phyloP scores from a whole-genome alignment of 2,113 vertebrate genomes.

The Ramphastos sulfuratus region DNA sequence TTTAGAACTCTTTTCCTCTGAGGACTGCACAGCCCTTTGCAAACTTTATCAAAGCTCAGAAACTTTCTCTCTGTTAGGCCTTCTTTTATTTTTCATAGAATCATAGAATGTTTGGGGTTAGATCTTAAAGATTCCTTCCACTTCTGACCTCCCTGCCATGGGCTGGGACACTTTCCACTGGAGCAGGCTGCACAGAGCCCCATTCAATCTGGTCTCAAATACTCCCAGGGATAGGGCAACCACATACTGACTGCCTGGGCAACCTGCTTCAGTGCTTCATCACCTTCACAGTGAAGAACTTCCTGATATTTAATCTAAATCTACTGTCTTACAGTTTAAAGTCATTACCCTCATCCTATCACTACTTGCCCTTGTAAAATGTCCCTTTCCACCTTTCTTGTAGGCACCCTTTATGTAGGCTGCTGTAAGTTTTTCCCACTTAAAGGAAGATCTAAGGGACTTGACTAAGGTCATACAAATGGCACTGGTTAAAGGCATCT shows the following conservation, averaged over 20 bases:
- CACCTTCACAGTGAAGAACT: not conserved
- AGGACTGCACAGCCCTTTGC: not conserved
- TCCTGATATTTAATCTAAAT: not conserved
- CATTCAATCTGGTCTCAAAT: not conserved
- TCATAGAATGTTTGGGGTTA: not conserved
- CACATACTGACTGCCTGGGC: not conserved
- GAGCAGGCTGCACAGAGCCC: not conserved
- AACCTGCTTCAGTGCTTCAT: not conserved
- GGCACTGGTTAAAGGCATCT: not conserved
- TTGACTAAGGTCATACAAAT: not conserved
- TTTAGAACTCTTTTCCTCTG: not conserved
- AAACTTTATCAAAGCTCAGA: not conserved
- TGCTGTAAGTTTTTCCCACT: not conserved
- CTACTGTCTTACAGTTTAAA: not conserved
- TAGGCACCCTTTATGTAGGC: not conserved
- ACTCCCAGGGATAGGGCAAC: not conserved
- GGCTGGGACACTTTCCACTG: not conserved
- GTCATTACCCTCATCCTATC: not conserved
- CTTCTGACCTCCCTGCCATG: not conserved
- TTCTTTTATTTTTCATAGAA: not conserved
- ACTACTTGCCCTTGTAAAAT: not conserved
- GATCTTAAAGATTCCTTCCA: not conserved
- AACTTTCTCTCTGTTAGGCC: not conserved
- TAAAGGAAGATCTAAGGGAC: not conserved
- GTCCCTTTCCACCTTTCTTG: not conserved